Percentiles rank a stretch among this genome's conserved stretches.
Conservation (phyloP, 1,140 invertebrate species). For the Brachionus manjavacas region DNA sequence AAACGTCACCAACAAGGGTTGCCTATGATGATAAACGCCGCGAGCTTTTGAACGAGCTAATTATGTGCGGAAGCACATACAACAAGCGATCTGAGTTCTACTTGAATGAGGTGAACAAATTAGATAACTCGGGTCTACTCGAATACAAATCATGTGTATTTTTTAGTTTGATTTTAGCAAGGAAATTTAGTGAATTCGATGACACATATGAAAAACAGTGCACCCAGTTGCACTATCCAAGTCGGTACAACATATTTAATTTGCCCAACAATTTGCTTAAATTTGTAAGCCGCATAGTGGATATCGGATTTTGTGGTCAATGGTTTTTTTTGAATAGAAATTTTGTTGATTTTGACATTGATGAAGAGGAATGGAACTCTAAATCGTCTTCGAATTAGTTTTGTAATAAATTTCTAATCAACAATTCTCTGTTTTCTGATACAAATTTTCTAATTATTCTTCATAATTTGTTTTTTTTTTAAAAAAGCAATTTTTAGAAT, state of each 20-base stretch:
- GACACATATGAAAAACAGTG: conserved; percentile 36
- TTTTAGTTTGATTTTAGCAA: conserved; percentile 32
- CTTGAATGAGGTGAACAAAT: conserved; percentile 38
- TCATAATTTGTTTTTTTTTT: neutral
- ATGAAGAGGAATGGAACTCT: conserved; percentile 23
- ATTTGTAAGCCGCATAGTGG: conserved; percentile 28
- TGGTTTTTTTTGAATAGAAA: conserved; percentile 39
- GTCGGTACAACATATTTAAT: conserved; percentile 39
- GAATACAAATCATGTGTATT: conserved; percentile 38
- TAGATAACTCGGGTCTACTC: neutral
- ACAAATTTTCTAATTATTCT: neutral
- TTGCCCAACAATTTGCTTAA: neutral
- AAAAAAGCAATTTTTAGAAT: neutral
- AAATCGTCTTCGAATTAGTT: neutral
- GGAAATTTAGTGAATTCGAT: conserved; percentile 5
- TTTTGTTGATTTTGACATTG: conserved; percentile 23
- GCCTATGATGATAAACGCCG: conserved; percentile 6
- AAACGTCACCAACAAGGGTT: neutral
- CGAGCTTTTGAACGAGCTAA: conserved; percentile 14
- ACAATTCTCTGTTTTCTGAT: neutral
- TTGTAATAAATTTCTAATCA: neutral
- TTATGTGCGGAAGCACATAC: conserved; percentile 38
- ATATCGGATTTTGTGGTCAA: conserved; percentile 19
- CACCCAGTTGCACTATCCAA: neutral
- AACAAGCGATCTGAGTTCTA: conserved; percentile 34